Conservation (phyloP, 2,888 invertebrate genomes). For the Rhagonycha lutea region DNA sequence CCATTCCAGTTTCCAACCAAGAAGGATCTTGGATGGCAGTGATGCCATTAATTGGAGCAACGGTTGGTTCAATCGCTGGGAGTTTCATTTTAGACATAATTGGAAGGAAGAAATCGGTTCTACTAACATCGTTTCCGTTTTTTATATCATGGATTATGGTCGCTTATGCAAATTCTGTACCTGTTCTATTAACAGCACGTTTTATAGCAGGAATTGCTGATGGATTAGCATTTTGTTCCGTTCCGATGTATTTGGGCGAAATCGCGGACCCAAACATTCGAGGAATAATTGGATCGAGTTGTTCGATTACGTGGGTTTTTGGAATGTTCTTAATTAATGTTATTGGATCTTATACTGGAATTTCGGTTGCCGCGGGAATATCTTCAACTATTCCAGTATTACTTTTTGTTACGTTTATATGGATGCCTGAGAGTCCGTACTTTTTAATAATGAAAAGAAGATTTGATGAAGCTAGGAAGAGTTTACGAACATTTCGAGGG, state of each 20-base stretch:
- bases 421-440: constrained; percentile 69
- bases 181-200: constrained; percentile 59
- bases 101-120: constrained; percentile 69
- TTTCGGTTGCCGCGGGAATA: constrained; percentile 58
- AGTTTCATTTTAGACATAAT: constrained; percentile 67
- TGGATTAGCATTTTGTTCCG: constrained; percentile 52
- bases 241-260: constrained; percentile 67
- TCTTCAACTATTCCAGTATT: constrained; percentile 62
- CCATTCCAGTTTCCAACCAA: constrained; percentile 56
- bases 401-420: constrained; percentile 62
- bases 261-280: constrained; percentile 62
- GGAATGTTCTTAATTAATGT: constrained; percentile 67
- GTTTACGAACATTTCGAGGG: constrained; percentile 63
- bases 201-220: constrained; percentile 65
- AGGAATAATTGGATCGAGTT: constrained; percentile 65
- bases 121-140: constrained; percentile 66
- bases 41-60: constrained; percentile 63
- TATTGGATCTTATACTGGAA: constrained; percentile 62
- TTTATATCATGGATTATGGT: constrained; percentile 68
- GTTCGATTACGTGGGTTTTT: constrained; percentile 60
- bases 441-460: constrained; percentile 51
- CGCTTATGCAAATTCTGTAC: constrained; percentile 61
- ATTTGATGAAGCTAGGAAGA: constrained; percentile 54
- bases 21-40: constrained; percentile 68
- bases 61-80: constrained; percentile 64